phyloP scores from a whole-genome alignment of 2,888 invertebrate genomes.

The Drosophila kambysellisi region DNA sequence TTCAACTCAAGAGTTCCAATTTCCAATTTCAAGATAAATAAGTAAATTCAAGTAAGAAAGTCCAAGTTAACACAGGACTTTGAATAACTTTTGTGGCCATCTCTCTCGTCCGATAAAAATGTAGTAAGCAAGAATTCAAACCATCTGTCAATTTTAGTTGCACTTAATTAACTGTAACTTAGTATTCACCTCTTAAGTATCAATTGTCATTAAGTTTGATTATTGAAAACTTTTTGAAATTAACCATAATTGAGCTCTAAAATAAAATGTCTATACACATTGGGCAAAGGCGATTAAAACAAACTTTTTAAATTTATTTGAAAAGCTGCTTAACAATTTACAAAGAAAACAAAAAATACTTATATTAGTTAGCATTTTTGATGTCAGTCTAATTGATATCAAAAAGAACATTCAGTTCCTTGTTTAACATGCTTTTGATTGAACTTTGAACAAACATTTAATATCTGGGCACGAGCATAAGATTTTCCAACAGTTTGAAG shows the following conservation, averaged over 20 bases:
- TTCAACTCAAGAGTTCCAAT: background rate
- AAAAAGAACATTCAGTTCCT: background rate
- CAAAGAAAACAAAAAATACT: background rate
- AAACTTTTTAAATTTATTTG: background rate
- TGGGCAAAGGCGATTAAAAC: background rate
- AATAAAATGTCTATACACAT: background rate
- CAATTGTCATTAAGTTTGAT: background rate
- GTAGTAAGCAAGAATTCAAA: background rate
- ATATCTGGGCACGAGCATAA: constrained; percentile 5
- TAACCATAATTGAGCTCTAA: background rate
- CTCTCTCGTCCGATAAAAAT: background rate
- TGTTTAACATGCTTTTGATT: background rate
- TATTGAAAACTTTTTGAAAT: background rate
- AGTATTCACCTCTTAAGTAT: background rate
- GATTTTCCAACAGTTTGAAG: background rate
- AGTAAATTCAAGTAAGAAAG: too few relatives aligned
- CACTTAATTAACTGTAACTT: background rate
- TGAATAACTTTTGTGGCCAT: background rate
- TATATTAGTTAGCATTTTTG: background rate
- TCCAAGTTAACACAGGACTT: background rate
- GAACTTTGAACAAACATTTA: background rate
- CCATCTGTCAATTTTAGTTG: background rate
- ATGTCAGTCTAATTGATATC: background rate
- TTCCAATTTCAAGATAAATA: background rate
- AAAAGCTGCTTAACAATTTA: background rate